These are phyloP conservation scores for Drosophila macrospina DNA, from an alignment of 2,888 invertebrate genomes.

Conservation along the genomic window DNA sequence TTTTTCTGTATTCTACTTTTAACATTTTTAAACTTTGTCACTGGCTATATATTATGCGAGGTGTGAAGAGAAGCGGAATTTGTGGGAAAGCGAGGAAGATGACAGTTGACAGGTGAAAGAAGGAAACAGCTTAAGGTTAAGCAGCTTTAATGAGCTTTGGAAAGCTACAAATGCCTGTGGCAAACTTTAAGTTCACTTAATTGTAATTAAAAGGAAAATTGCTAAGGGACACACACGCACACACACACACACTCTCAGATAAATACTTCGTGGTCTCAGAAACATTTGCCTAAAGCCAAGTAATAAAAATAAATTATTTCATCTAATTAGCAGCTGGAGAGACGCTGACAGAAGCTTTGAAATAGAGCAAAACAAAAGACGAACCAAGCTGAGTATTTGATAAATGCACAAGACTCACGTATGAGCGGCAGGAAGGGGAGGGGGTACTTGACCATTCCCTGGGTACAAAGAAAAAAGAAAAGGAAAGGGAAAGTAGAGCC, in stretches of 20 bases:
- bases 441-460: conserved; percentile 6
- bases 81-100: background rate
- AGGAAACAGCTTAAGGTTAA: conserved; percentile 39
- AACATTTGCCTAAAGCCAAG: conserved; percentile 56
- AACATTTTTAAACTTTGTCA: conserved; percentile 54
- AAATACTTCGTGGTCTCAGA: conserved; percentile 38
- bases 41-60: conserved; percentile 35
- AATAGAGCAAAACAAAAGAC: conserved; percentile 20
- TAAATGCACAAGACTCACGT: conserved; percentile 50
- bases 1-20: conserved; percentile 16
- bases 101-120: conserved; percentile 43
- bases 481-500: conserved; percentile 52
- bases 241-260: conserved; percentile 21
- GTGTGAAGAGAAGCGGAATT: background rate
- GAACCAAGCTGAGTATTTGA: conserved; percentile 26
- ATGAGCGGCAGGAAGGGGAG: background rate
- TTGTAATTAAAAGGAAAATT: conserved; percentile 62
- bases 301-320: conserved; percentile 75
- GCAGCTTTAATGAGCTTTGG: conserved; percentile 37
- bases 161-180: conserved; percentile 11
- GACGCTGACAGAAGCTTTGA: conserved; percentile 28
- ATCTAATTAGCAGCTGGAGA: conserved; percentile 68
- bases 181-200: conserved; percentile 55
- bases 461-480: conserved; percentile 10
- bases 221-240: conserved; percentile 21